Base-by-base conservation (phyloP, 1,140 invertebrate genomes). In the Calephelis virginiensis region DNA sequence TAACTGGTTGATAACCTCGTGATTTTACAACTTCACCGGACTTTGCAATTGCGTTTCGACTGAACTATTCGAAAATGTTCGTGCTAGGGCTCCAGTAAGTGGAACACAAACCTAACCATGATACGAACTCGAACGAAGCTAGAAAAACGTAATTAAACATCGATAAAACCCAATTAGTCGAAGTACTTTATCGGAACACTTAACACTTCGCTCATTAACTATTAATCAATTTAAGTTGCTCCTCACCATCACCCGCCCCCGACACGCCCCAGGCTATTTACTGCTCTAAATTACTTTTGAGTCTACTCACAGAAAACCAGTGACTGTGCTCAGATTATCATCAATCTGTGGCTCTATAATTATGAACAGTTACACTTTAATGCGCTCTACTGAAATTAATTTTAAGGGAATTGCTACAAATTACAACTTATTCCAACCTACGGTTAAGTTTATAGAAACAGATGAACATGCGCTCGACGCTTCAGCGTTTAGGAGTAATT, bases 181-280 rank as follows among this genome's bases (percentile, higher is more conserved):
- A 71, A 70, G 72, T 66, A 72, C 67, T 43, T 75, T 61, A 73
- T 71, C 70, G 72, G 62, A 68, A 70, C 72, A 73, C 78, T 82
- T 84, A 83, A 75, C 80, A 81, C 74, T 79, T 72, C 48, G 64
- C 77, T 83, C 79, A 83, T 86, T 86, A 86, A 87, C 75, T 77
- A 78, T 82, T 78, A 82, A 85, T 86, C 80, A 85, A 82, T 83
- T 81, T 81, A 61, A 73, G 69, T 70, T 60, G 65, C 61, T 64
- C 66, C 28, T 56, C 63, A 56, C 14, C 63, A 62, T 62, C 8
- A 47, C 62, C 70, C 73, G 68, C 67, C 77, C 71, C 66, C 61
- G 12, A 38, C 38, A 61, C 40, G 75, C 75, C 74, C 59, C 64
- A 63, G 73, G 76, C 76, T 75, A 68, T 73, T 76, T 72, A 66